Base-by-base conservation (phyloP, 2,797 vertebrate genomes). In the Anas flavirostris region DNA sequence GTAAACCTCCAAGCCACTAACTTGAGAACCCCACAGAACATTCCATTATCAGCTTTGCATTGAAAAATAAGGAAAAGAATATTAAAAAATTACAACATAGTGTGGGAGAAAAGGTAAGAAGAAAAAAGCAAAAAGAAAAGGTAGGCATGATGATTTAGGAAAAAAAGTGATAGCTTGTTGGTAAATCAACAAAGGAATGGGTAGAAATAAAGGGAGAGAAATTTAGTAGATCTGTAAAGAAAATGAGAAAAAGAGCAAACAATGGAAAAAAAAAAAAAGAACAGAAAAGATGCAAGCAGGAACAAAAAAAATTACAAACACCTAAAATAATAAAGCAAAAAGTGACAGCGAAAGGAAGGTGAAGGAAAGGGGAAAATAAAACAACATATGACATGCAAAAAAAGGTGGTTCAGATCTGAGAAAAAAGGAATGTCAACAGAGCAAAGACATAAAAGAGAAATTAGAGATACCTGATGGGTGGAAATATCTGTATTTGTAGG, bases 361-460 rank as follows among this genome's bases (percentile, higher is more conserved):
- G 41, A 81, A 91, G 33, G 60, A 85, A 91, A 25, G n/a, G 26
- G 26, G 19, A 85, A 93, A 95, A 87, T 46, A 82, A 88, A 86
- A 53, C 55, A 91, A 59, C 72, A 59, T n/a, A 86, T 74, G 92
- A 94, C 90, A 82, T 12, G 23, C 25, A 52, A 86, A 83, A 92
- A 90, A 48, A 80, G 82, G 33, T 52, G 58, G 44, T 80, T 95
- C 73, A 93, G 86, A 89, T 78, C 78, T 87, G 66, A 95, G 94
- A 84, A 91, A 94, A 96, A 95, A 95, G 63, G 59, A 66, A 41
- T 78, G 79, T 72, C 93, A 94, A 95, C 80, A 94, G 60, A 89
- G 72, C 31, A 92, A 91, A 91, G 60, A 94, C 90, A 93, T 93
- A 86, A 95, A 93, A 96, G 86, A 87, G 19, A 87, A 72, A 89